Evolutionary conservation across 2,113 vertebrate species (phyloP).

Genomic region (Charina bottae): DNA sequence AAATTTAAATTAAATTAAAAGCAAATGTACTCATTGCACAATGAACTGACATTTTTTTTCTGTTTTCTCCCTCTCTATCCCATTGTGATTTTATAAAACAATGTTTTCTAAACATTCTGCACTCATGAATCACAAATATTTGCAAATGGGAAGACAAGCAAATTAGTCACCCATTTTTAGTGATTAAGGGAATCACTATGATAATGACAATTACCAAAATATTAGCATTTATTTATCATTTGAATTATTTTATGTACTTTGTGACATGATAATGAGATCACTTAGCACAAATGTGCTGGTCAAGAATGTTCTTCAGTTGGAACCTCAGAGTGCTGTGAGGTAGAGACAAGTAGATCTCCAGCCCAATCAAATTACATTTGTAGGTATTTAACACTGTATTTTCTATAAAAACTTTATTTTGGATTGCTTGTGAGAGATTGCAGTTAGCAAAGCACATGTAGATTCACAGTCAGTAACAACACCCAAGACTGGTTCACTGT

Average conservation of each 20-base stretch:
- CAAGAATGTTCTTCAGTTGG: background rate
- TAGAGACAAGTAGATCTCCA: background rate
- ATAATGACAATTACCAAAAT: too few relatives aligned
- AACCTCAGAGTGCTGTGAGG: background rate
- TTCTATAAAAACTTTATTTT: background rate
- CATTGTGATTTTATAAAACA: background rate
- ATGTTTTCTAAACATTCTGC: background rate
- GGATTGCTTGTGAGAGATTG: background rate
- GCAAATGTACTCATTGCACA: background rate
- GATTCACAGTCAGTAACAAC: background rate
- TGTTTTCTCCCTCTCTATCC: too few relatives aligned
- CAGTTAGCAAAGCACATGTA: background rate
- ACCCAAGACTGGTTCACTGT: background rate
- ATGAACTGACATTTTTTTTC: background rate
- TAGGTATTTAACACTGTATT: background rate
- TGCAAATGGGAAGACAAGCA: background rate
- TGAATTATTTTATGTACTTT: background rate
- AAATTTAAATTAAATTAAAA: conserved; percentile 3
- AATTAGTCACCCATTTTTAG: background rate
- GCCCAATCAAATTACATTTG: background rate
- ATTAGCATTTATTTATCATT: background rate
- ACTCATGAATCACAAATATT: background rate
- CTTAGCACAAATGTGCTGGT: background rate
- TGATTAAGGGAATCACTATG: background rate
- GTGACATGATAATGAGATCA: background rate